Evolutionary conservation across 2,888 invertebrate genomes (phyloP), one percentile per base, ranked within the genome.

Genomic region (Lamellibrachia columna): DNA sequence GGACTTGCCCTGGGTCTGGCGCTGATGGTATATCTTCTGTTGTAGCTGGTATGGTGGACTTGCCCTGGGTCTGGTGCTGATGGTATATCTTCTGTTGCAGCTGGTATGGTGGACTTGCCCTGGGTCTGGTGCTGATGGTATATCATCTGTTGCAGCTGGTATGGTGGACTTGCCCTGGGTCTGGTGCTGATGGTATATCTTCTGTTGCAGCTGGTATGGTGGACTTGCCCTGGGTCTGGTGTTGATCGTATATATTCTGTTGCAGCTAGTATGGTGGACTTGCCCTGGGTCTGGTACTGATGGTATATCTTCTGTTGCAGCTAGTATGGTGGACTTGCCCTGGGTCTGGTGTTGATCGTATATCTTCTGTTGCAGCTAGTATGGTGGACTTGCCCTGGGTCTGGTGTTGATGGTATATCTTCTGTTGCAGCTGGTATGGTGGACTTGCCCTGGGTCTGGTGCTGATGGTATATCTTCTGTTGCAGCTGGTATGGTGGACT

Each of bases 21-120:
- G 7, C 55, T 55, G 40, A 55, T 55, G 55, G 55, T 55, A 55
- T 55, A 55, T 55, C 55, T 55, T 55, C 55, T 55, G 55, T 55
- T 55, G 7, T 9, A 55, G 55, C 40, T 40, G 40, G 40, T 75
- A 75, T 75, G 75, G 75, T 22, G 75, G 75, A 15, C 3, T 75
- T 75, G 75, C 15, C 7, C 75, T 75, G 75, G 4, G 22, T 6
- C 1, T 7, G 3, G 1, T 55, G 55, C 4, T 55, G 55, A 3
- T 75, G 75, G 75, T 75, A 75, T 75, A 75, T 75, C 75, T 75
- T 75, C 75, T 75, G 75, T 75, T 75, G 15, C 75, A 75, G 22
- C 75, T 75, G n/a, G 75, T 75, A 75, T 75, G 75, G 75, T 22
- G 75, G 22, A 3, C 15, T 22, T 75, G 75, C 22, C n/a, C 75